Base-by-base conservation (phyloP, 2,888 invertebrate species). In the Epinotia nisella region DNA sequence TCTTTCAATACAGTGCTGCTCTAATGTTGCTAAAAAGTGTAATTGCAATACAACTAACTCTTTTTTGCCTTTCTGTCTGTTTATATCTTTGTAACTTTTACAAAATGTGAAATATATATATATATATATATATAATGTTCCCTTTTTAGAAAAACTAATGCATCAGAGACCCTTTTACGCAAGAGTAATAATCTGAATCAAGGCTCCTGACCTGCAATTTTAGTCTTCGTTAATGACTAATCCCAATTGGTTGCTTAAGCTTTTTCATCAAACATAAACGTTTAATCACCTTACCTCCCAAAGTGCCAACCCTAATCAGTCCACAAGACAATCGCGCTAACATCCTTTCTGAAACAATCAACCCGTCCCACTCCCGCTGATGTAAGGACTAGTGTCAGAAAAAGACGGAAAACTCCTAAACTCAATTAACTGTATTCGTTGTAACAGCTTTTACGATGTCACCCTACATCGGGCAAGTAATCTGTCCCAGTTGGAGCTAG, bases 381-480 rank as follows among this genome's bases (percentile, higher is more conserved):
- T 49, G 41, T 62, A 51, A 41, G 51, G 24, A 45, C 4, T n/a
- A 24, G 24, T 56, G 58, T 53, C 51, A 68, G 72, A 73, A 68
- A 68, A 68, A 51, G 72, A 73, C 68, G 51, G 62, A 67, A 55
- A 67, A 73, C 62, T 62, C 68, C 68, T 19, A 68, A 73, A 73
- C 68, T 73, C 72, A 73, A 73, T 73, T 73, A 73, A 73, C 72
- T 73, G 62, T 73, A 73, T 73, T 73, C 72, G 72, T 58, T 58
- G 68, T 62, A 73, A 73, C 72, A 68, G 72, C 72, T 73, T 73
- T 73, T 73, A 73, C 72, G 72, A 73, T 58, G 72, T 72, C 72
- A 73, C 72, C 72, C 72, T 68, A 73, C 72, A 73, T 73, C 68
- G 72, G 62, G 62, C 59, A 73, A 73, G 72, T 73, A 73, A 73